Percentiles rank a stretch among this genome's conserved stretches.
Evolutionary conservation across 64 coral and sea anemone genomes (phyloP).

Genomic region (Orbicella faveolata): DNA sequence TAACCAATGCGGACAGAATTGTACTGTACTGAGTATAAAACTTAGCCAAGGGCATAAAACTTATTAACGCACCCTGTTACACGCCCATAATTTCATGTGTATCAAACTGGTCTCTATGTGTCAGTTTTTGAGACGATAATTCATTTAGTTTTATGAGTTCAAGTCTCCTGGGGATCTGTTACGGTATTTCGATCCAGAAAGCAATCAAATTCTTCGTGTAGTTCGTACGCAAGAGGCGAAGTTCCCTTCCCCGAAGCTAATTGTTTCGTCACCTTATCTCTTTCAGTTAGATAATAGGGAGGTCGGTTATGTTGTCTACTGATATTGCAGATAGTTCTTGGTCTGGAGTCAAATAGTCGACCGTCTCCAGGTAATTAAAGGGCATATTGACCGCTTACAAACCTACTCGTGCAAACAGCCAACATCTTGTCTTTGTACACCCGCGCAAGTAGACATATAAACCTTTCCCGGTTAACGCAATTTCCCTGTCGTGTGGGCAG

Average conservation of each 20-base stretch:
- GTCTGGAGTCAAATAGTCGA: not conserved
- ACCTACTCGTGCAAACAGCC: not conserved
- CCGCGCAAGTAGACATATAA: not conserved
- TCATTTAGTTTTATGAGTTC: not conserved
- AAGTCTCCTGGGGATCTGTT: not conserved
- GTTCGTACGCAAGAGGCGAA: not conserved
- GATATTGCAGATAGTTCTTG: not conserved
- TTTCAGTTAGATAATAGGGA: not conserved
- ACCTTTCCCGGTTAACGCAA: not conserved
- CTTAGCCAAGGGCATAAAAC: not conserved
- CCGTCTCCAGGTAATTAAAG: not conserved
- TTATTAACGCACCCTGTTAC: not conserved
- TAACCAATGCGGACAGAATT: not conserved
- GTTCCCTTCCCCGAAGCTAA: not conserved
- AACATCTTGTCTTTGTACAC: slow-evolving; percentile 2
- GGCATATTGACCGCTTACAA: not conserved
- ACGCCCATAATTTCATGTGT: not conserved
- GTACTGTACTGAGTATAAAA: not conserved
- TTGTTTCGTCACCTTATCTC: not conserved
- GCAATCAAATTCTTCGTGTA: not conserved
- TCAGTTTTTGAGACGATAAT: slow-evolving; percentile 7
- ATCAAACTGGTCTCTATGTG: not conserved
- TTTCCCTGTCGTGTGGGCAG: not conserved
- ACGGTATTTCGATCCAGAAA: not conserved
- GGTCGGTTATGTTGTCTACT: not conserved